Conservation (phyloP, 2,113 vertebrate genomes). For the Lanius ludovicianus region DNA sequence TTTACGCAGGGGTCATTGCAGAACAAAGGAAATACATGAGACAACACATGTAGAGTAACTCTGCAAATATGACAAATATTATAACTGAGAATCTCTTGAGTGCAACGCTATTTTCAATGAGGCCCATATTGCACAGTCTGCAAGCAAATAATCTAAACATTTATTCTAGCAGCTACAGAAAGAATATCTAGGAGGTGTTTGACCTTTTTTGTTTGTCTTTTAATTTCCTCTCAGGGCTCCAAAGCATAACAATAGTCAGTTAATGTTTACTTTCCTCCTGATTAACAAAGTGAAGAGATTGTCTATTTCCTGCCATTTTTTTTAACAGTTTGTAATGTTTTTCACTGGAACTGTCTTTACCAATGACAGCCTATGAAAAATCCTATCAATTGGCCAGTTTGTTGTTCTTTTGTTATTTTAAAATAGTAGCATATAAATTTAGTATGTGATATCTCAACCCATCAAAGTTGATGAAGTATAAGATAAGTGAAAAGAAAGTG, state of each 20-base stretch:
- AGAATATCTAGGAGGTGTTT: neutral
- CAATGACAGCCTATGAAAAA: neutral
- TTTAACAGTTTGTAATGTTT: neutral
- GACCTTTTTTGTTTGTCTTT: neutral
- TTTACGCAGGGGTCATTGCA: neutral
- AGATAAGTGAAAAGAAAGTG: neutral
- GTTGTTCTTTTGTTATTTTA: neutral
- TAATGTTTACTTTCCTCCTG: neutral
- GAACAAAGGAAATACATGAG: neutral
- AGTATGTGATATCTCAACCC: neutral
- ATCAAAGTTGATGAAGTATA: neutral
- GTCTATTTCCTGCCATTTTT: neutral
- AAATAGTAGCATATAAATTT: neutral
- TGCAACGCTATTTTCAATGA: neutral
- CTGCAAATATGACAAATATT: neutral
- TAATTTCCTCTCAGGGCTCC: neutral
- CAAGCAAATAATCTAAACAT: neutral
- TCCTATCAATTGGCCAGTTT: neutral
- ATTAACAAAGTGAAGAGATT: neutral
- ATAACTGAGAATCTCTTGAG: neutral
- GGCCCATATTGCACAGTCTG: neutral
- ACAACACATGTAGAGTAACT: neutral
- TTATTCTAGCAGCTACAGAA: neutral
- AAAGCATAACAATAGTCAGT: neutral
- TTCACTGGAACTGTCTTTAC: neutral